phyloP scores from a whole-genome alignment of 64 coral and sea anemone genomes.

The Trachythela sp. region DNA sequence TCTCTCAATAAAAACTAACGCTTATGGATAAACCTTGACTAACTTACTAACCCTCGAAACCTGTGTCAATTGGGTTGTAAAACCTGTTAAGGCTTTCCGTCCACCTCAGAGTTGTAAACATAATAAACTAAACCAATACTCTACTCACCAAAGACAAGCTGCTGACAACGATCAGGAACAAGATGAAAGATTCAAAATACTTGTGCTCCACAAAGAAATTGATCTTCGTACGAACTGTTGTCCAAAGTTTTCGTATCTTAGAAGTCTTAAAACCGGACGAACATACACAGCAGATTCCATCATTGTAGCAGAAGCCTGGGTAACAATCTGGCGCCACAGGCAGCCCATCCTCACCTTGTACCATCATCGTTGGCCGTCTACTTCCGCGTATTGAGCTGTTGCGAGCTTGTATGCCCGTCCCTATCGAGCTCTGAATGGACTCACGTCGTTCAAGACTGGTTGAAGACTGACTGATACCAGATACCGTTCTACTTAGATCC shows the following conservation, averaged over 20 bases:
- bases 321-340: conserved; percentile 72
- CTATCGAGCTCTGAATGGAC: neutral
- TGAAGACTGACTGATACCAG: neutral
- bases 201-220: conserved; percentile 84
- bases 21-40: no score
- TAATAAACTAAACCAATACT: no score
- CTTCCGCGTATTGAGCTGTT: neutral
- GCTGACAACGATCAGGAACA: conserved; percentile 83
- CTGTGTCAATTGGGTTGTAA: no score
- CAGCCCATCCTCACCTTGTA: neutral
- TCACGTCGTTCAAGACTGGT: neutral
- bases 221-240: conserved; percentile 59
- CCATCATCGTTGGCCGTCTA: conserved; percentile 15
- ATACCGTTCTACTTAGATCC: neutral
- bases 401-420: neutral
- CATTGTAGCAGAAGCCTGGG: conserved; percentile 77
- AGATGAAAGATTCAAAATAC: conserved; percentile 93
- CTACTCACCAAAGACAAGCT: conserved; percentile 88
- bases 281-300: conserved; percentile 62
- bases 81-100: no score
- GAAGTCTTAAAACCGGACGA: conserved; percentile 62
- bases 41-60: no score
- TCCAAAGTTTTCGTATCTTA: conserved; percentile 69
- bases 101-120: no score
- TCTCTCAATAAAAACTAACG: no score